Conservation (phyloP, 1,140 invertebrate genomes). For the Solenopsis fugax region DNA sequence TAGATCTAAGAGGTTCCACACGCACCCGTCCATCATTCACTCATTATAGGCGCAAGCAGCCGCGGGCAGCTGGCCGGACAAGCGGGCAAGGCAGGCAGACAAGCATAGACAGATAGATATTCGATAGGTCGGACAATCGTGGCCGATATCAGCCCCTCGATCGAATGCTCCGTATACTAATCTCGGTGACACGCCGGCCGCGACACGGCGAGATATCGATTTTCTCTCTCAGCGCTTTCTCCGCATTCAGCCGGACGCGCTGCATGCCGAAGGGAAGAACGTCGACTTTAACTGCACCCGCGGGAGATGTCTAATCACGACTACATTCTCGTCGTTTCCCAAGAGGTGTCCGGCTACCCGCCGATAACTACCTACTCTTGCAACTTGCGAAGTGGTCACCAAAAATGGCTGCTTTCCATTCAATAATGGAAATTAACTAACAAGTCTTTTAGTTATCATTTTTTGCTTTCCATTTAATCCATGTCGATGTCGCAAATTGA, state of each 20-base stretch:
- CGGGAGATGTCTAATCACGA: constrained; percentile 51
- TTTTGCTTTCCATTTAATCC: neutral
- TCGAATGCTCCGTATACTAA: constrained; percentile 70
- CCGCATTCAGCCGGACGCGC: constrained; percentile 2
- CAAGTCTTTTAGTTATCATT: neutral
- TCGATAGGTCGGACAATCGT: constrained; percentile 66
- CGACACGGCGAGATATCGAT: constrained; percentile 41
- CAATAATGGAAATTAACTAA: neutral
- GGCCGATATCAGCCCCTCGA: constrained; percentile 65
- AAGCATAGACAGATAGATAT: constrained; percentile 76
- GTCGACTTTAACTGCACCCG: constrained; percentile 27
- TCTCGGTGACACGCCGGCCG: constrained; percentile 66
- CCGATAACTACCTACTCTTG: constrained; percentile 25
- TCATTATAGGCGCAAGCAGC: constrained; percentile 50
- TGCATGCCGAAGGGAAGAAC: constrained; percentile 24
- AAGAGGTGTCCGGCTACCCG: constrained; percentile 5
- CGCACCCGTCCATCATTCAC: constrained; percentile 34
- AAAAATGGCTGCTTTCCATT: constrained; percentile 17
- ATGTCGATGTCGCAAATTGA: neutral
- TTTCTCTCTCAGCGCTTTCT: constrained; percentile 5
- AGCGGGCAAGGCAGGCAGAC: constrained; percentile 71
- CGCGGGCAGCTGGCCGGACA: constrained; percentile 59
- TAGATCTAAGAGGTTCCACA: constrained; percentile 45
- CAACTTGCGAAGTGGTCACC: neutral
- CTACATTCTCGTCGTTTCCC: constrained; percentile 30